These are phyloP conservation scores for Umimayanthus kanabou DNA, from an alignment of 92 coral and sea anemone genomes.

Conservation along the genomic window DNA sequence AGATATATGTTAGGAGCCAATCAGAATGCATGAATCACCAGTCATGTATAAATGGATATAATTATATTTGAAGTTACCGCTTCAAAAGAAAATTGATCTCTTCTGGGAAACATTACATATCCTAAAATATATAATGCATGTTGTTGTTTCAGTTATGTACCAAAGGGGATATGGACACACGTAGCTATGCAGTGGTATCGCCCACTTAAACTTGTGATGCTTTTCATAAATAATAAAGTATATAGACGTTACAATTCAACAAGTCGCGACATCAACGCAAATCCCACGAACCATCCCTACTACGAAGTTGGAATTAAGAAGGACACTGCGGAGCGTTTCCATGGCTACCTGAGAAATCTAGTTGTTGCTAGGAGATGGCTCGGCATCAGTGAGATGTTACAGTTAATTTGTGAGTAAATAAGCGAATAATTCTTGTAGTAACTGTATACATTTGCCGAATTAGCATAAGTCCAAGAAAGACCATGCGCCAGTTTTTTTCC, in stretches of 20 bases:
- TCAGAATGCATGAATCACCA: too few relatives aligned
- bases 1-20: too few relatives aligned
- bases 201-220: neutral
- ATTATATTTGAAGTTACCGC: too few relatives aligned
- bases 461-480: too few relatives aligned
- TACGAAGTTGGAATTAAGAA: constrained; percentile 45
- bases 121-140: neutral
- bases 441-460: too few relatives aligned
- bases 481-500: too few relatives aligned
- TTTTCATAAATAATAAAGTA: neutral
- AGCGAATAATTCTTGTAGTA: too few relatives aligned
- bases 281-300: constrained; percentile 23
- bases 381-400: neutral
- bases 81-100: neutral
- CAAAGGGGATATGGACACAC: constrained; percentile 29
- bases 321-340: constrained; percentile 39
- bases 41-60: too few relatives aligned
- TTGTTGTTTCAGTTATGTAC: neutral
- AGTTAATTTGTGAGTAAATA: constrained; percentile 21
- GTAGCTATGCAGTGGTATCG: constrained; percentile 10
- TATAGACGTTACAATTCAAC: neutral
- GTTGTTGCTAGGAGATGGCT: constrained; percentile 42
- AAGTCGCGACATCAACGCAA: neutral
- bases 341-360: constrained; percentile 47
- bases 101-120: too few relatives aligned